Base-by-base conservation (phyloP, 1,140 invertebrate species). In the Ceratina australensis region DNA sequence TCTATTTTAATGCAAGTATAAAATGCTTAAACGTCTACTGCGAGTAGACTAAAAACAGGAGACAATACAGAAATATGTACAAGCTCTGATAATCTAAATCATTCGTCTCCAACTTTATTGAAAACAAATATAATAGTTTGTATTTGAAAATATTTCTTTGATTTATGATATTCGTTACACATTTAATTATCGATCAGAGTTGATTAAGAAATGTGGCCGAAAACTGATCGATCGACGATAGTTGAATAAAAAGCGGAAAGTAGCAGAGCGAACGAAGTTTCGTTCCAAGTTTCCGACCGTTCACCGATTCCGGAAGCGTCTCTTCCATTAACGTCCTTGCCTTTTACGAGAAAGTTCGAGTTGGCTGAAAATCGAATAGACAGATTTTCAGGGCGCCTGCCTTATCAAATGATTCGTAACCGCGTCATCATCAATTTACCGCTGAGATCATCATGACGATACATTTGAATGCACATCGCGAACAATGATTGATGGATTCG, bases 391-490 rank as follows among this genome's bases (percentile, higher is more conserved):
- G 13, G 2, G 1, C 15, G 13, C 18, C 52, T 42, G 33, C 52
- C 56, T 61, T 59, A 54, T 42, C 60, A 63, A 77, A 77, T 26
- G 74, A 60, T 3, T 67, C 74, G 67, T 71, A 50, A 63, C 57
- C 15, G 33, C 24, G 66, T 26, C 47, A 15, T 50, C 56, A 60
- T 69, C 66, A 69, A 69, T 69, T 60, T 15, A 16, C 18, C 4
- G 18, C 12, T 10, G 4, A 16, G 47, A 28, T 66, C 64, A 66
- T 66, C 64, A 24, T 54, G 65, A 68, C 65, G 22, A 33, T 28
- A 63, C 18, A 66, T 69, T 69, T 50, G 60, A 69, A 67, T 42
- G 33, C 33, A 18, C 42, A 50, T 24, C 24, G 12, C 24, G 56
- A 33, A 42, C 66, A 47, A 33, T 69, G 56, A 76, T 76, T 47